These are phyloP conservation scores for Luperina nickerlii DNA, from an alignment of 2,888 invertebrate genomes.

Conservation along the genomic window DNA sequence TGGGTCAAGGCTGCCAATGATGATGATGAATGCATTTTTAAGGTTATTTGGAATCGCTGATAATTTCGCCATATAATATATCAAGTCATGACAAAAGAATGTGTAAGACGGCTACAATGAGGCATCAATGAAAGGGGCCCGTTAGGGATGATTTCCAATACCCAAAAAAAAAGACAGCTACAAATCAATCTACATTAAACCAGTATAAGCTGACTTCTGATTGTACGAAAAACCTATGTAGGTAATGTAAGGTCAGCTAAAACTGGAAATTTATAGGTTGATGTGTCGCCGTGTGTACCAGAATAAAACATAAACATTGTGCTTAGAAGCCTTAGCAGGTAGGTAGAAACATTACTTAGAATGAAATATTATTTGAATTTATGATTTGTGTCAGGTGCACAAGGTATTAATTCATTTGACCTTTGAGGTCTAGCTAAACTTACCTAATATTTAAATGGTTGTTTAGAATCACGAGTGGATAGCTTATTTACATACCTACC, in stretches of 20 bases:
- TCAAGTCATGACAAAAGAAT: background rate
- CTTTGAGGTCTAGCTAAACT: background rate
- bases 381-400: background rate
- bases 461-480: slow-evolving; percentile 1
- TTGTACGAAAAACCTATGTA: too few relatives aligned
- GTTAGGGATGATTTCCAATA: too few relatives aligned
- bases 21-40: background rate
- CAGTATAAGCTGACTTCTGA: too few relatives aligned
- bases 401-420: background rate
- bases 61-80: background rate
- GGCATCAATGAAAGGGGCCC: too few relatives aligned
- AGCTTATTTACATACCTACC: background rate
- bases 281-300: too few relatives aligned
- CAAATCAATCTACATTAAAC: too few relatives aligned
- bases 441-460: background rate
- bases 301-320: background rate
- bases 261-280: too few relatives aligned
- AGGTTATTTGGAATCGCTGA: background rate
- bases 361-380: background rate
- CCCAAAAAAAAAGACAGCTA: too few relatives aligned
- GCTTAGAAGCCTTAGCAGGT: too few relatives aligned
- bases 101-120: too few relatives aligned
- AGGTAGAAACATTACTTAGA: background rate
- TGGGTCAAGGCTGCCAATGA: too few relatives aligned
- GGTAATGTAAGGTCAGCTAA: too few relatives aligned